Conservation (phyloP, 2,888 invertebrate genomes). For the Agrochola circellaris region DNA sequence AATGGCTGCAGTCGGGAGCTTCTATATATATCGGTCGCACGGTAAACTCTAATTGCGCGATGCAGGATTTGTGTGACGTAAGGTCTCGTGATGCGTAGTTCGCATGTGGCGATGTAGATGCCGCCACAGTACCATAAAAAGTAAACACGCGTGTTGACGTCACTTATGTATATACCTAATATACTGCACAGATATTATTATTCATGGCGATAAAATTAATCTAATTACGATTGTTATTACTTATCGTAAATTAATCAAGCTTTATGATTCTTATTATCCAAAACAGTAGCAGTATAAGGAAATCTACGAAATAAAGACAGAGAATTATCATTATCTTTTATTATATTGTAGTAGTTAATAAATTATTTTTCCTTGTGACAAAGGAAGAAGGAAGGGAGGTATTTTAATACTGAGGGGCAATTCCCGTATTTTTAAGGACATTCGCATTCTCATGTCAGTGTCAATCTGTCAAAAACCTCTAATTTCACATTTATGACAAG, state of each 20-base stretch:
- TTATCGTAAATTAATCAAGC: conserved; percentile 23
- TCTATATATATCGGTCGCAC: no score
- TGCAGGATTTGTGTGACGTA: no score
- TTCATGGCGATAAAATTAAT: conserved; percentile 24
- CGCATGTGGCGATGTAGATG: no score
- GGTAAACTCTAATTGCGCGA: no score
- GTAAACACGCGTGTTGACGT: neutral
- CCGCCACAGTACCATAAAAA: neutral
- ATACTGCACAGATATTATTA: neutral
- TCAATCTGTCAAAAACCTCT: neutral
- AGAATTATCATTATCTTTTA: neutral
- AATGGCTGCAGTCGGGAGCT: no score
- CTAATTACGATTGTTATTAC: neutral
- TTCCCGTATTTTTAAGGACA: neutral
- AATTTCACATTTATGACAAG: no score
- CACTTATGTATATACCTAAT: neutral
- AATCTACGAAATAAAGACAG: conserved; percentile 2
- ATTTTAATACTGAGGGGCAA: no score
- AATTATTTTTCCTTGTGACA: neutral
- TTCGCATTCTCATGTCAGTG: neutral
- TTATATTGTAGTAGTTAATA: neutral
- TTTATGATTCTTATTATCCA: neutral
- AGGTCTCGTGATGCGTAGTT: no score
- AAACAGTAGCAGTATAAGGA: conserved; percentile 34
- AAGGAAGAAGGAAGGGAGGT: neutral